phyloP scores from a whole-genome alignment of 2,888 invertebrate genomes.

The Thereva nobilitata region DNA sequence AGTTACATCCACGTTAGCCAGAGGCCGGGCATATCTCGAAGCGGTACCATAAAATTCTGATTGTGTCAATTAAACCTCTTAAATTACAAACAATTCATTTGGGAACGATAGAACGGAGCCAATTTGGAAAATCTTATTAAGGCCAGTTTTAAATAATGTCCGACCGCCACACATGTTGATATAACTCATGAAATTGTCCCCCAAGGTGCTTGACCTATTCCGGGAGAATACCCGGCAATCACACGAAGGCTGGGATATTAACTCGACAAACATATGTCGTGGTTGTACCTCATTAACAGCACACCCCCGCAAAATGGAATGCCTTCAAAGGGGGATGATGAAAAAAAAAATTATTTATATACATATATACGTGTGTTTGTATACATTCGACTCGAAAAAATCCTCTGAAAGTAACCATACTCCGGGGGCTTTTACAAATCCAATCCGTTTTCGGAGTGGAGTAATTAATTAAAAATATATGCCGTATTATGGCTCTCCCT shows the following conservation, averaged over 20 bases:
- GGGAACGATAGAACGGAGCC: conserved; percentile 17
- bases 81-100: conserved; percentile 22
- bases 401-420: conserved; percentile 19
- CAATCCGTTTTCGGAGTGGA: conserved; percentile 21
- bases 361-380: no score
- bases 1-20: no score
- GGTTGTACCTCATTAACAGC: conserved; percentile 30
- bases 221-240: conserved; percentile 4
- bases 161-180: background rate
- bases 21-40: no score
- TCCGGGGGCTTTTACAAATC: conserved; percentile 26
- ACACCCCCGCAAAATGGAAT: conserved; percentile 7
- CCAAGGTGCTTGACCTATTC: conserved; percentile 29
- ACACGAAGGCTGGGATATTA: conserved; percentile 22
- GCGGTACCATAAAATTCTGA: conserved; percentile 1
- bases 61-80: conserved; percentile 18
- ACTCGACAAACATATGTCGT: conserved; percentile 26
- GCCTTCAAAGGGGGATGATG: background rate
- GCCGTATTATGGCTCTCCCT: conserved; percentile 4
- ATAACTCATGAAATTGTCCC: conserved; percentile 26
- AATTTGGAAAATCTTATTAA: conserved; percentile 26
- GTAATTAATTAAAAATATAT: conserved; percentile 34
- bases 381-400: background rate
- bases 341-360: no score
- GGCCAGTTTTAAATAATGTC: conserved; percentile 26